Evolutionary conservation across 2,113 vertebrate genomes (phyloP).

Genomic region (Heloderma charlesbogerti): DNA sequence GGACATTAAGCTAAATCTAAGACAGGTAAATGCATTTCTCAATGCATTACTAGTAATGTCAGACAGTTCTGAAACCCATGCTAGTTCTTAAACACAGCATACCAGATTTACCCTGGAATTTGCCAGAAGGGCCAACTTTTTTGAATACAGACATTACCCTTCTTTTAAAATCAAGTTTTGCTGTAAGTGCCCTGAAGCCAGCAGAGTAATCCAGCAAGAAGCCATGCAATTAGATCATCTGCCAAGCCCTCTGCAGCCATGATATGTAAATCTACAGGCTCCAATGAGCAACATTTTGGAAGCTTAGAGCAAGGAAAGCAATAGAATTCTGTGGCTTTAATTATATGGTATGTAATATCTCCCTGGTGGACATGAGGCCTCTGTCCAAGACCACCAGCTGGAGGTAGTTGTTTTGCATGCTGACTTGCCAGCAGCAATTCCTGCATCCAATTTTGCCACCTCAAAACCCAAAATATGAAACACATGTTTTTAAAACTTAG

Average conservation of each 20-base stretch:
- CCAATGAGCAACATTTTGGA: slow-evolving; percentile 4
- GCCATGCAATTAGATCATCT: background rate
- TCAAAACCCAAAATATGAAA: background rate
- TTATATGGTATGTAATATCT: background rate
- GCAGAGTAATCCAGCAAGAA: background rate
- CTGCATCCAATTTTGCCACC: background rate
- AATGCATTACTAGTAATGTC: background rate
- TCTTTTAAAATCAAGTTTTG: background rate
- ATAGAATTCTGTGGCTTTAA: background rate
- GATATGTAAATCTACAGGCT: background rate
- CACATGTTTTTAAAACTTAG: background rate
- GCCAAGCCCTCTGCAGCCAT: slow-evolving; percentile 3
- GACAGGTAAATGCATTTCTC: background rate
- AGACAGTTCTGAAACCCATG: background rate
- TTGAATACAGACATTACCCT: background rate
- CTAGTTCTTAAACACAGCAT: background rate
- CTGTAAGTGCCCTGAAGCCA: background rate
- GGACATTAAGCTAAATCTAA: background rate
- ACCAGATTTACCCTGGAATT: background rate
- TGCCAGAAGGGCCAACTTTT: background rate
- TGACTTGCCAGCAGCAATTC: background rate
- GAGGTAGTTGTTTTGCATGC: background rate
- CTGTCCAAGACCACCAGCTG: background rate
- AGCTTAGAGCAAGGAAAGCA: background rate
- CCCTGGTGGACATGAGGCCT: background rate